Evolutionary conservation across 2,797 vertebrate species (phyloP).

Genomic region (Muscicapa comitata): DNA sequence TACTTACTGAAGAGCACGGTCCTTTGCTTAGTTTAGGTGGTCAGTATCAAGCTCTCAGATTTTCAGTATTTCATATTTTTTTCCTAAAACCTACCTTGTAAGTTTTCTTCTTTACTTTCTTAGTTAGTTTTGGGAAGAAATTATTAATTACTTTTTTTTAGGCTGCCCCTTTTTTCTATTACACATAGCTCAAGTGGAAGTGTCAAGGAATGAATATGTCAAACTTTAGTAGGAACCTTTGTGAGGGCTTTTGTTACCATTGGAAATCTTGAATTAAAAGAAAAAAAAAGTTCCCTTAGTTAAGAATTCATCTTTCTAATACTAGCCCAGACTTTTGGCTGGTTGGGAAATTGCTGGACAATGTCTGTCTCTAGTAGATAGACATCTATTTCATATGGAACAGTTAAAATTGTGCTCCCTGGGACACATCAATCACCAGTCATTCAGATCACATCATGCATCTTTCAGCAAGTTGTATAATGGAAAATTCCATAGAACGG

Average conservation of each 20-base stretch:
- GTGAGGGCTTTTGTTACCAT: background rate
- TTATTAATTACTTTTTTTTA: background rate
- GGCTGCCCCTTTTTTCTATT: background rate
- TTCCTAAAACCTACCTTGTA: background rate
- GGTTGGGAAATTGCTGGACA: background rate
- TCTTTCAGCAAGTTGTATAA: background rate
- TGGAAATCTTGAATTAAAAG: background rate
- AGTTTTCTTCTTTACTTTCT: background rate
- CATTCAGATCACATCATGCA: background rate
- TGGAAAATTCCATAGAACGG: background rate
- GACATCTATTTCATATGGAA: constrained; percentile 2
- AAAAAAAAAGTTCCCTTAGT: background rate
- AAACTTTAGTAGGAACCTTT: background rate
- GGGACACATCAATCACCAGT: background rate
- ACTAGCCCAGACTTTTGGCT: background rate
- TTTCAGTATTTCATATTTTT: background rate
- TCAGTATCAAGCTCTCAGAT: background rate
- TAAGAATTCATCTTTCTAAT: background rate
- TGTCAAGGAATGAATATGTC: background rate
- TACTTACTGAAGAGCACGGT: background rate
- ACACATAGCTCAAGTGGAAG: background rate
- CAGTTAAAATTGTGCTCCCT: background rate
- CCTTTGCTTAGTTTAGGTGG: background rate
- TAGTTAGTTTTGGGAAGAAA: background rate
- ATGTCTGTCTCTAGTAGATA: background rate